Evolutionary conservation across 2,797 vertebrate genomes (phyloP), one percentile per base, ranked within the genome.

Genomic region (Numenius phaeopus): DNA sequence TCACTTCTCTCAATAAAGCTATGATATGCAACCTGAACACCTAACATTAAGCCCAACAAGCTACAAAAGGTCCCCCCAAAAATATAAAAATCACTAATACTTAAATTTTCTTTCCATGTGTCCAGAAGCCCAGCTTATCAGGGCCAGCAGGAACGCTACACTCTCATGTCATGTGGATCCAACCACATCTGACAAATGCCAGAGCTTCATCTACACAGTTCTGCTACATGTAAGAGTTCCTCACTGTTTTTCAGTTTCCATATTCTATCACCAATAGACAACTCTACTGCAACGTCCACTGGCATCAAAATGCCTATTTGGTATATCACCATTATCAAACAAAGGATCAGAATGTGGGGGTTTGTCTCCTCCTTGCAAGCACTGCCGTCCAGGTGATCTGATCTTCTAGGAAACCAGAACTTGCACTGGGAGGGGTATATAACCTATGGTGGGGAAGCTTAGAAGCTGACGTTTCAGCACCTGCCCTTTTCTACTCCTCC

Each of bases 91-190:
- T 11, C 30, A 70, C 8, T 4, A 11, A 50, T 40, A 77, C 29
- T 67, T 62, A 29, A n/a, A 50, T 71, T 66, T 61, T 50, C 24
- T 49, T 58, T 42, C 34, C 34, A 18, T 5, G 14, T 46, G 46
- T 40, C 40, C 40, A 49, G 57, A 84, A 84, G 37, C 46, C 50
- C 40, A 27, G 16, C 18, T n/a, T n/a, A 58, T 19, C 30, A 54
- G 20, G 22, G 72, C 27, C 23, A 65, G 46, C 58, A 59, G 5
- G 27, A 85, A 42, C 26, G 37, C 22, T 37, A n/a, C 13, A 8
- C 18, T 19, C 34, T 30, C 10, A 7, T 15, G n/a, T 15, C 0
- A 0, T 3, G n/a, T 5, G 18, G 44, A 57, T 40, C 42, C 40
- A 79, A 47, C 30, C 20, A 39, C 10, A 54, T 12, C 27, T 26